Conservation (phyloP, 2,888 invertebrate genomes). For the Drosophila falleni region DNA sequence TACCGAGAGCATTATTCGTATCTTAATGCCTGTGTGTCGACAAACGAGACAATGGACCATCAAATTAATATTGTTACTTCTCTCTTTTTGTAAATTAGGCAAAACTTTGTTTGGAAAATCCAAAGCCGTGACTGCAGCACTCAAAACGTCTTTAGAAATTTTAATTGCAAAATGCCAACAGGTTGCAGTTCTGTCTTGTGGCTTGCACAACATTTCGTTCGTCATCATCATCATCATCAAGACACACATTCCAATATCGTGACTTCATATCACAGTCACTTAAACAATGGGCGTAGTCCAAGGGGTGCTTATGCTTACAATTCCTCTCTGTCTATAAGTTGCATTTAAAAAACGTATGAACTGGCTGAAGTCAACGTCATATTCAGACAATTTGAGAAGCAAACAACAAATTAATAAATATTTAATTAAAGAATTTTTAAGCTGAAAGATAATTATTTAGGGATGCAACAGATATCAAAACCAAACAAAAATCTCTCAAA, state of each 20-base stretch:
- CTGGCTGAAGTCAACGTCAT: neutral
- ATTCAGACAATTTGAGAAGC: neutral
- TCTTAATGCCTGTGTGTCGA: slow-evolving; percentile 58
- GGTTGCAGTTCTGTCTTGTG: slow-evolving; percentile 50
- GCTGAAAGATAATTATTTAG: neutral
- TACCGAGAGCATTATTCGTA: slow-evolving; percentile 26
- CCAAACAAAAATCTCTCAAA: no score
- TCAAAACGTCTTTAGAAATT: slow-evolving; percentile 27
- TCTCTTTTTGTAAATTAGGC: slow-evolving; percentile 26
- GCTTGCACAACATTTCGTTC: slow-evolving; percentile 60
- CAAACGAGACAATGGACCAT: slow-evolving; percentile 59
- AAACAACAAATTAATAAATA: no score
- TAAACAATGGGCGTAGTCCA: slow-evolving; percentile 18
- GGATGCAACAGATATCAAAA: no score
- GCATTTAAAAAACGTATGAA: neutral
- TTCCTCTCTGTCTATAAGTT: neutral
- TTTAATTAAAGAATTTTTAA: neutral
- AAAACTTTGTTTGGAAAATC: slow-evolving; percentile 1
- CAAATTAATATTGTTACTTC: slow-evolving; percentile 43
- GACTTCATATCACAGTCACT: slow-evolving; percentile 68
- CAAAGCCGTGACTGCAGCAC: slow-evolving; percentile 1
- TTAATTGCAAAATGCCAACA: slow-evolving; percentile 68
- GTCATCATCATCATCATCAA: slow-evolving; percentile 56
- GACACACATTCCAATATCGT: slow-evolving; percentile 74
- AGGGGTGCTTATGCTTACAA: neutral